These are phyloP conservation scores for Tetropium fuscum DNA, from an alignment of 2,888 invertebrate species.

Conservation along the genomic window DNA sequence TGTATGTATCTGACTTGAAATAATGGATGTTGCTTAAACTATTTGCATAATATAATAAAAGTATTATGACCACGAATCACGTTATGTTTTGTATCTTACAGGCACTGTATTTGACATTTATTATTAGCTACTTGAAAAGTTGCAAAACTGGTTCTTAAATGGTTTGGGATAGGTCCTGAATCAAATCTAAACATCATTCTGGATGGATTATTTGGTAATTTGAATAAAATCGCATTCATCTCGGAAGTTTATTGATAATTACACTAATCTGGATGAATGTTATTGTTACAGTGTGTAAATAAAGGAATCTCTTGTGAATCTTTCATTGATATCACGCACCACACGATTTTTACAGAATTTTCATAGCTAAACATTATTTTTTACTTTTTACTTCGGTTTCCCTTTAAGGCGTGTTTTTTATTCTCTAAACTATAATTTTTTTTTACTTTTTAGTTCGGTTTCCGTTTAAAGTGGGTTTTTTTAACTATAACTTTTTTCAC, in stretches of 20 bases:
- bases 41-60: slow-evolving; percentile 13
- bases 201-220: slow-evolving; percentile 2
- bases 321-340: no score
- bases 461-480: no score
- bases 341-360: no score
- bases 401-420: no score
- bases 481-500: no score
- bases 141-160: slow-evolving; percentile 13
- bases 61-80: slow-evolving; percentile 6
- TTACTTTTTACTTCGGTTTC: no score
- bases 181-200: slow-evolving; percentile 4
- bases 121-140: slow-evolving; percentile 9
- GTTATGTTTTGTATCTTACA: slow-evolving; percentile 4
- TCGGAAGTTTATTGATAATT: neutral
- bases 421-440: no score
- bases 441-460: no score
- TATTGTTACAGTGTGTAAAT: no score
- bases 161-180: slow-evolving; percentile 18
- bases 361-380: no score
- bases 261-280: neutral
- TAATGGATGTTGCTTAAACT: neutral
- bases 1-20: neutral
- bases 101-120: slow-evolving; percentile 13
- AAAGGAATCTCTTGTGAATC: no score
- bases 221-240: neutral